Conservation (phyloP, 2,888 invertebrate species). For the Phoronis australis region DNA sequence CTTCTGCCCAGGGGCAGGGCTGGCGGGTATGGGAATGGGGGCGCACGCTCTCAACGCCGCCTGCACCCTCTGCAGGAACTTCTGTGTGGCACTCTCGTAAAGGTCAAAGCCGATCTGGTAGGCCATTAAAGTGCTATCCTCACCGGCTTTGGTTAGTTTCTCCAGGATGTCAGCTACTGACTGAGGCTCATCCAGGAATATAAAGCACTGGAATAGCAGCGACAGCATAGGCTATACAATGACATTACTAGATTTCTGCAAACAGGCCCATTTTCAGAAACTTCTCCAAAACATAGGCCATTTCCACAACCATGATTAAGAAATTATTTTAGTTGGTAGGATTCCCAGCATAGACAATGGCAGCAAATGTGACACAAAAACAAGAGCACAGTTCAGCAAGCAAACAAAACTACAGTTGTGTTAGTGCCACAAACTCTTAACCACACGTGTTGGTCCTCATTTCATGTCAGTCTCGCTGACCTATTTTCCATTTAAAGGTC, state of each 20-base stretch:
- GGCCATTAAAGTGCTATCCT: constrained; percentile 85
- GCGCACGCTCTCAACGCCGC: constrained; percentile 41
- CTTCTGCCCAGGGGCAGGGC: too few relatives aligned
- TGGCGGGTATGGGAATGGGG: constrained; percentile 30
- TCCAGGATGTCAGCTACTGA: constrained; percentile 90
- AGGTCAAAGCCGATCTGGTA: constrained; percentile 99
- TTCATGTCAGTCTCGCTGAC: too few relatives aligned
- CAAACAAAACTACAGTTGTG: too few relatives aligned
- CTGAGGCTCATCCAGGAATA: constrained; percentile 89
- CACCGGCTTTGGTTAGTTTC: constrained; percentile 73
- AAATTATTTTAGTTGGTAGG: too few relatives aligned
- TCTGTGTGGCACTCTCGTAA: constrained; percentile 98
- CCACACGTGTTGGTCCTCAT: too few relatives aligned
- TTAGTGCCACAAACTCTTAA: too few relatives aligned
- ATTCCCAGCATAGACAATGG: too few relatives aligned
- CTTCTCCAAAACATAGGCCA: background rate
- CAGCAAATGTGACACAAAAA: too few relatives aligned
- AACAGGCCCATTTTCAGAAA: background rate
- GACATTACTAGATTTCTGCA: background rate
- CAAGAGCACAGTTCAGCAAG: too few relatives aligned
- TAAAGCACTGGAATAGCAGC: constrained; percentile 75
- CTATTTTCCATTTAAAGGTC: too few relatives aligned
- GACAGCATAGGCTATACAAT: too few relatives aligned
- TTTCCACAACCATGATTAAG: too few relatives aligned
- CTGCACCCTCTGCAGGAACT: constrained; percentile 69